These are phyloP conservation scores for Hesperia comma DNA, from an alignment of 2,888 invertebrate genomes.

Conservation along the genomic window DNA sequence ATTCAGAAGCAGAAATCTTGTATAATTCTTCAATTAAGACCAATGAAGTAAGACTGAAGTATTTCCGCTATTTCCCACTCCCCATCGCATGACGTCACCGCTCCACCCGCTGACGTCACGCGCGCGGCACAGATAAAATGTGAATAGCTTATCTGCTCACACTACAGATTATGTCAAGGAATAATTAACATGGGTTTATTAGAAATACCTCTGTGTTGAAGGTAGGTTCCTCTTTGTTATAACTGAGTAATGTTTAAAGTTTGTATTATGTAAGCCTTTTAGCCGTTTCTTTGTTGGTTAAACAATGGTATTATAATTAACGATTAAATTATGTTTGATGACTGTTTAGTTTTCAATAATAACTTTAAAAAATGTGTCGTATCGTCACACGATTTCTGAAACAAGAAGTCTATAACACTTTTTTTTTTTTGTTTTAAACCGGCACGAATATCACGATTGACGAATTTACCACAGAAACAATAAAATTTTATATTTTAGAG, in stretches of 20 bases:
- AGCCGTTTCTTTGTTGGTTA: no score
- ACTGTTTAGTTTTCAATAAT: no score
- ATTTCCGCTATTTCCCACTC: conserved; percentile 2
- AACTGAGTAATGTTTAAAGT: background rate
- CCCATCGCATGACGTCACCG: conserved; percentile 22
- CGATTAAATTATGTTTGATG: no score
- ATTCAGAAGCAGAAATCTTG: background rate
- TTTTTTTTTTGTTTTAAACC: no score
- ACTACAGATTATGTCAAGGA: conserved; percentile 18
- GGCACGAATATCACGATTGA: no score
- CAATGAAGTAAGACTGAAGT: background rate
- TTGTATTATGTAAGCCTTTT: no score
- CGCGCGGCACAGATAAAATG: conserved; percentile 31
- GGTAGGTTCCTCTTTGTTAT: background rate
- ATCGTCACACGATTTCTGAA: no score
- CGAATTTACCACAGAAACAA: no score
- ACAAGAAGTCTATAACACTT: no score
- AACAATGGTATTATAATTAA: no score
- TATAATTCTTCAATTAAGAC: conserved; percentile 1
- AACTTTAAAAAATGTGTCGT: no score
- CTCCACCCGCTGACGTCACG: conserved; percentile 33
- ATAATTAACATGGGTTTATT: background rate
- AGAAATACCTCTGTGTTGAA: background rate
- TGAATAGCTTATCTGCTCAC: conserved; percentile 26
- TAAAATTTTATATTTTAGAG: no score